A percentile compares a stretch with the other conserved stretches of the same genome.
These are phyloP conservation scores for Phycodurus eques DNA, from an alignment of 2,113 vertebrate species.

Conservation along the genomic window DNA sequence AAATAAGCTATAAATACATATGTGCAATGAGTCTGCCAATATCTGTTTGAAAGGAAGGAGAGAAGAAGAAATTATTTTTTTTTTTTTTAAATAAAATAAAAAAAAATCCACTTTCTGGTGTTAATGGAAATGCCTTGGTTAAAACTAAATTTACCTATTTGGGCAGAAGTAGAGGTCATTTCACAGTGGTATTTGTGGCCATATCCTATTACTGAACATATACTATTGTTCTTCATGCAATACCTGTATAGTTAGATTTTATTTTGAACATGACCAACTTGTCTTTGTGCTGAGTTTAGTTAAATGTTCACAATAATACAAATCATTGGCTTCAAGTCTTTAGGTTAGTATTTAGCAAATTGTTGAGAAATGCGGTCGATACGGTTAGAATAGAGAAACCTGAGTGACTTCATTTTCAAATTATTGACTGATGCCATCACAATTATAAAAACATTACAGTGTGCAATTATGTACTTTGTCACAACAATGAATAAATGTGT, in stretches of 20 bases:
- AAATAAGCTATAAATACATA: not conserved
- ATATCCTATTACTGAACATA: not conserved
- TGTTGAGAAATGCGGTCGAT: not conserved
- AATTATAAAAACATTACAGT: not conserved
- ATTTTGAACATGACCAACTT: not conserved
- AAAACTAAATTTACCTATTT: not conserved
- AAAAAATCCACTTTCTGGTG: constrained; percentile 19
- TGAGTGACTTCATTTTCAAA: too few species aligned
- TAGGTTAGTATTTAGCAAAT: not conserved
- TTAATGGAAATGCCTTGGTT: constrained; percentile 26
- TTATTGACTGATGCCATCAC: not conserved
- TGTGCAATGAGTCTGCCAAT: not conserved
- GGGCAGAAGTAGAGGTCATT: not conserved
- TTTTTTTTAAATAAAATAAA: too few species aligned
- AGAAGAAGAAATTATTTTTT: too few species aligned
- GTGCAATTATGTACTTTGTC: not conserved
- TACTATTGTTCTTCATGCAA: too few species aligned
- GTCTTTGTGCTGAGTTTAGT: not conserved
- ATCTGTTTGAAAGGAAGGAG: not conserved
- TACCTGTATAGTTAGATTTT: not conserved
- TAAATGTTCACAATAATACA: not conserved
- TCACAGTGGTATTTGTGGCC: not conserved
- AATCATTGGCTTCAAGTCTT: not conserved
- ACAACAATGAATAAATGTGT: not conserved
- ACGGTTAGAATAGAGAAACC: not conserved